Conservation (phyloP, 2,888 invertebrate genomes). For the Rhyacophila evoluta region DNA sequence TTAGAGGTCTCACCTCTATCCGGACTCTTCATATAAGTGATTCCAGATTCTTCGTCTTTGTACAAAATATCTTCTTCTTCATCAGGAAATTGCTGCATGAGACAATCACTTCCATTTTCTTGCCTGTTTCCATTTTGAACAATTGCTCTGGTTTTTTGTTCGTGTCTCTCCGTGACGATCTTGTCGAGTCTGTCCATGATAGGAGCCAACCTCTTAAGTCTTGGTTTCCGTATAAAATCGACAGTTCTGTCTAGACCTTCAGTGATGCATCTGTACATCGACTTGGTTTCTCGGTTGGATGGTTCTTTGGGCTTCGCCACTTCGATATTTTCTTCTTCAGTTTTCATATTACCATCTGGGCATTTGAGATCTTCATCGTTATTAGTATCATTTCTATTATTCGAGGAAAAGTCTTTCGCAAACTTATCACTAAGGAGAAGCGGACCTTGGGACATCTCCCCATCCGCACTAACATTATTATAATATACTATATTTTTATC, state of each 20-base stretch:
- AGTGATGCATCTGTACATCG: background rate
- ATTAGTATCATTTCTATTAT: background rate
- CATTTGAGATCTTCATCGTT: slow-evolving; percentile 28
- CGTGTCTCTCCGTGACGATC: slow-evolving; percentile 62
- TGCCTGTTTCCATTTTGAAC: background rate
- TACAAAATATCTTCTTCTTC: slow-evolving; percentile 62
- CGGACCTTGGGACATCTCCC: slow-evolving; percentile 36
- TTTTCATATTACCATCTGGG: background rate
- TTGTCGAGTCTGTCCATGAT: slow-evolving; percentile 63
- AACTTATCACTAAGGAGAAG: slow-evolving; percentile 34
- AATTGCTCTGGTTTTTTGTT: slow-evolving; percentile 53
- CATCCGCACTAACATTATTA: slow-evolving; percentile 54
- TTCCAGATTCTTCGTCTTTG: slow-evolving; percentile 37
- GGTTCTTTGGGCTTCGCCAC: background rate
- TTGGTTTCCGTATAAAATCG: slow-evolving; percentile 64
- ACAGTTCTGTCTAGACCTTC: slow-evolving; percentile 46
- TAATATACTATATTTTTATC: slow-evolving; percentile 58
- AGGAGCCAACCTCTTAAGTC: slow-evolving; percentile 62
- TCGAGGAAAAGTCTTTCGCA: slow-evolving; percentile 24
- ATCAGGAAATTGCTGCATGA: background rate
- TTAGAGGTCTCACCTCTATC: background rate
- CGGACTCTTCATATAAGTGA: slow-evolving; percentile 33
- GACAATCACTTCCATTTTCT: background rate
- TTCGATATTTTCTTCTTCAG: slow-evolving; percentile 3
- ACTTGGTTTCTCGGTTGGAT: background rate